These are phyloP conservation scores for Yoshiicerus persimilis DNA, from an alignment of 1,140 invertebrate genomes.

Conservation along the genomic window DNA sequence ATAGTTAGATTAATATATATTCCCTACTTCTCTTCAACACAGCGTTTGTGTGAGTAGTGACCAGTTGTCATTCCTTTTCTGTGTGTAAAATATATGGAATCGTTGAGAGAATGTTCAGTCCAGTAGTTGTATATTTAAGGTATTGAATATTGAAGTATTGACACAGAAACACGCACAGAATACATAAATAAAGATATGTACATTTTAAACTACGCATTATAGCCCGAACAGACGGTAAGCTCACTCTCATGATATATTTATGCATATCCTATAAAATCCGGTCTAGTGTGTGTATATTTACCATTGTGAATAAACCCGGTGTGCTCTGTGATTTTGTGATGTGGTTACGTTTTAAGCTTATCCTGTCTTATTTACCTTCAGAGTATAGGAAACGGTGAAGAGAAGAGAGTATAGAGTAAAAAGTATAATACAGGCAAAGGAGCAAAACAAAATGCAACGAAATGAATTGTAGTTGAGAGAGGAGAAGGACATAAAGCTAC, in stretches of 20 bases:
- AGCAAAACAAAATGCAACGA: neutral
- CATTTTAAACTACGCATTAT: neutral
- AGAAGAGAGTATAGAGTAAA: neutral
- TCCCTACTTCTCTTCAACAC: neutral
- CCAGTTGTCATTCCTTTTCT: too few species aligned
- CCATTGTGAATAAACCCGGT: neutral
- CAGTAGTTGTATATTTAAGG: neutral
- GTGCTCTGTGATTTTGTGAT: neutral
- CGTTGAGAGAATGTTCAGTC: too few species aligned
- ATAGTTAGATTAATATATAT: neutral
- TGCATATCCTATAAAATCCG: neutral
- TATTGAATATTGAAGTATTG: neutral
- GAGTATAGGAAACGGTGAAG: neutral
- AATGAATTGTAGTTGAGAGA: neutral
- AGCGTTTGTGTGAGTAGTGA: too few species aligned
- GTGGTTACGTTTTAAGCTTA: neutral
- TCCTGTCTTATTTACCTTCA: too few species aligned
- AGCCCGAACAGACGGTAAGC: too few species aligned
- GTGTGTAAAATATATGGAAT: too few species aligned
- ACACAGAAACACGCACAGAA: neutral
- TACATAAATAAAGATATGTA: rapidly evolving
- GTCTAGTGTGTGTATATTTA: neutral
- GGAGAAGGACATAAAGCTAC: neutral
- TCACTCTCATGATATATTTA: too few species aligned
- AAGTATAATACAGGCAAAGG: neutral